Percentiles rank a stretch among this genome's conserved stretches.
phyloP scores from a whole-genome alignment of 2,113 vertebrate genomes.

The Crotalus horridus region DNA sequence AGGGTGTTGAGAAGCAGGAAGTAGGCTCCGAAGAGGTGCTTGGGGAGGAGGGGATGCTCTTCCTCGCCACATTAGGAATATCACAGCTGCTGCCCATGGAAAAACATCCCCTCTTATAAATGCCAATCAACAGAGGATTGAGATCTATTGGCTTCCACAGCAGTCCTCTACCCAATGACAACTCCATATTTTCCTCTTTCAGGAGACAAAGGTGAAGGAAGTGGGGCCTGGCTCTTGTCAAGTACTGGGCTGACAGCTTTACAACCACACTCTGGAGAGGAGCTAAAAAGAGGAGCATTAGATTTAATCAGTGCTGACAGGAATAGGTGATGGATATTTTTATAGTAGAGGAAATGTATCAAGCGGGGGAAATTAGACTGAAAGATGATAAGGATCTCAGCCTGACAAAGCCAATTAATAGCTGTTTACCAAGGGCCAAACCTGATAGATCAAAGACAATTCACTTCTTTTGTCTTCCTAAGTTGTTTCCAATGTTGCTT shows the following conservation, averaged over 20 bases:
- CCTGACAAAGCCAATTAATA: constrained; percentile 87
- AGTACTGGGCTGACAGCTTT: constrained; percentile 69
- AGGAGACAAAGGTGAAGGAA: constrained; percentile 57
- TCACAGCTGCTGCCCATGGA: not conserved
- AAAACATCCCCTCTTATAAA: constrained; percentile 1
- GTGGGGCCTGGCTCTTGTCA: constrained; percentile 65
- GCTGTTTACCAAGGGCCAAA: constrained; percentile 83
- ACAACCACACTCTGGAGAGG: constrained; percentile 60
- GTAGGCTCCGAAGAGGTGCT: not conserved
- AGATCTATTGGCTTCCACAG: constrained; percentile 19
- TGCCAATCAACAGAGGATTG: constrained; percentile 22
- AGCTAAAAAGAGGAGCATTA: constrained; percentile 64
- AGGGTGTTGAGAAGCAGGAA: not conserved
- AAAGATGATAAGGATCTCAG: constrained; percentile 80
- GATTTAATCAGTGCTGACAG: constrained; percentile 74
- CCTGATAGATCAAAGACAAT: constrained; percentile 76
- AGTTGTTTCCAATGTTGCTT: constrained; percentile 33
- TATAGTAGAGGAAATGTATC: constrained; percentile 71
- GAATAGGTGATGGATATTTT: constrained; percentile 71
- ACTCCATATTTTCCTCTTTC: constrained; percentile 41
- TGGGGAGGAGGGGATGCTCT: not conserved
- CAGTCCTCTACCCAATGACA: constrained; percentile 41
- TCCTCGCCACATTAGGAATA: rapidly evolving
- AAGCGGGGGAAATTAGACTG: constrained; percentile 72
- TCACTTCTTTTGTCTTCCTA: constrained; percentile 52